Conservation (phyloP, 1,140 invertebrate species). For the Cephus cinctus region DNA sequence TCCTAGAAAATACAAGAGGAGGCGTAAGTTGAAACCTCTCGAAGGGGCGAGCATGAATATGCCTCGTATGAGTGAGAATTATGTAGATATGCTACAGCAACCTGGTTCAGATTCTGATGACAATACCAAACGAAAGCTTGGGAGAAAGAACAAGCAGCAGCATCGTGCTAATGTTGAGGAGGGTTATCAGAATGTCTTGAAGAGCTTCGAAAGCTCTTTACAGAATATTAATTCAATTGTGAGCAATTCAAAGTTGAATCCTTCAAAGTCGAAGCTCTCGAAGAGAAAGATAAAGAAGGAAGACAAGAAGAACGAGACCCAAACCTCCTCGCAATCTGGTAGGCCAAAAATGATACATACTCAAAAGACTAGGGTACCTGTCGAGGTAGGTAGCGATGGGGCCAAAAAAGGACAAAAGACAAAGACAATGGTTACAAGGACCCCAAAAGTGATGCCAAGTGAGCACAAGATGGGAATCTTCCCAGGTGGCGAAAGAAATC, state of each 20-base stretch:
- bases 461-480: constrained; percentile 50
- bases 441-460: constrained; percentile 52
- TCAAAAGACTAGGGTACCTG: constrained; percentile 62
- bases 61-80: constrained; percentile 46
- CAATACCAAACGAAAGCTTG: constrained; percentile 48
- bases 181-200: constrained; percentile 54
- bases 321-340: constrained; percentile 44
- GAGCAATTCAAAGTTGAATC: constrained; percentile 45
- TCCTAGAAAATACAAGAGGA: constrained; percentile 76
- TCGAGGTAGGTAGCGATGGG: constrained; percentile 55
- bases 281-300: constrained; percentile 47
- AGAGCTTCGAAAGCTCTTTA: constrained; percentile 57
- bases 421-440: constrained; percentile 60
- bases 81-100: constrained; percentile 43
- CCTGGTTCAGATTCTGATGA: constrained; percentile 56
- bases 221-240: constrained; percentile 60
- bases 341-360: constrained; percentile 75
- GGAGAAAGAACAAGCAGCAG: constrained; percentile 47
- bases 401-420: constrained; percentile 60
- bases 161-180: constrained; percentile 49
- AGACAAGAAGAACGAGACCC: constrained; percentile 46
- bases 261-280: constrained; percentile 40
- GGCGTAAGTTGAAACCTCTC: constrained; percentile 70
- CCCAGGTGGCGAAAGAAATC: constrained; percentile 54
- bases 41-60: no score